Base-by-base conservation (phyloP, 1,140 invertebrate genomes). In the Ips nitidus region DNA sequence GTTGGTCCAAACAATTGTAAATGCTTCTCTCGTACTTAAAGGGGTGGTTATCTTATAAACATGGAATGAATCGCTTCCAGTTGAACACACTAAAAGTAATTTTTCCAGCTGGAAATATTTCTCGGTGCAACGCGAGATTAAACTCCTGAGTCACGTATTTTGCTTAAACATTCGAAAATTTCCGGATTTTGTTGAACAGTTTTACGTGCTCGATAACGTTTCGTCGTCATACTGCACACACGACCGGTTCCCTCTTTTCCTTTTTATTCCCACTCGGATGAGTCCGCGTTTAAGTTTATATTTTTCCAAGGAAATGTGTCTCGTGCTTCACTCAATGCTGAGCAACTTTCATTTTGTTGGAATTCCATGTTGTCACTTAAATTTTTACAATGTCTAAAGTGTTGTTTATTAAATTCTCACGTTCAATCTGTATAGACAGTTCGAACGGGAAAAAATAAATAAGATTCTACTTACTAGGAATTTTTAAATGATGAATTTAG, bases 131-230 rank as follows among this genome's bases (percentile, higher is more conserved):
- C 5, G 53, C 53, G 43, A 65, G 41, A 55, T 56, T 65, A 38
- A 65, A 65, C 41, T 55, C 41, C 42, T 65, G 22, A 56, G 52
- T 55, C 52, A 55, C 52, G 63, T 65, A 65, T 65, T 65, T 65
- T 65, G 52, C 52, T 65, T 65, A 65, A 65, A 56, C 52, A 65
- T 65, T 65, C 41, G 40, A 56, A 65, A 65, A 65, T 65, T 65
- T 65, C 52, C 63, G 41, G 63, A 56, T 55, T 43, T 22, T 42
- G 40, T 65, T 56, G 43, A 37, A 55, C 52, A 56, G 36, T 65
- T 65, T 65, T 55, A 56, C 41, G 63, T 55, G 63, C 52, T 56
- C 38, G 63, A 65, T 65, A 65, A 56, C 63, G 52, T 56, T 8
- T n/a, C 47, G 22, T 7, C n/a, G 40, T 61, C 59, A 61, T 45